Evolutionary conservation across 2,888 invertebrate genomes (phyloP), one percentile per base, ranked within the genome.

Genomic region (Spodoptera exigua): DNA sequence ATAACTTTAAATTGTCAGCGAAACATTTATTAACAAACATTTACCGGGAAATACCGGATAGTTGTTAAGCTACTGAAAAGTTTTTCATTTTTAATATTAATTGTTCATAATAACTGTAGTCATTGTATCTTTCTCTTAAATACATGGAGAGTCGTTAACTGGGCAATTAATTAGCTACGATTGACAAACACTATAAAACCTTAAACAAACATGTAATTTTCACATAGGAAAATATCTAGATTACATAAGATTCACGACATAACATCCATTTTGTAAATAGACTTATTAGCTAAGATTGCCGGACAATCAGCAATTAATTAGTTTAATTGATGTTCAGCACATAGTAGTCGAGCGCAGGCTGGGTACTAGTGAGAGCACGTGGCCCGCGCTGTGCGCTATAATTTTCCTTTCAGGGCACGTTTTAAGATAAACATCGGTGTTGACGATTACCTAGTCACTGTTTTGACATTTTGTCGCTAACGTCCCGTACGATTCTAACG

Each of bases 371-470:
- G 10, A 11, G 14, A 12, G 48, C 58, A 57, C 71, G 58, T 71
- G 55, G 56, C 49, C 9, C 12, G 36, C 13, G 35, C 67, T 14
- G 44, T 43, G 41, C 41, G 39, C 51, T 69, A 52, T 71, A 69
- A 70, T 70, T 70, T 69, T 51, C 55, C 53, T 69, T 56, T 43
- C 45, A 39, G 37, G 18, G 49, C 70, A 70, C 70, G 70, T 70
- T 74, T 46, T 49, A 17, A 62, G 74, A 69, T 70, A 70, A 69
- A 53, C 63, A 69, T 62, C 69, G 13, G 43, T 62, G 55, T 55
- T 52, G 73, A 60, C 37, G 18, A 41, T 49, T 55, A 49, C 40
- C 17, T 36, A 40, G 44, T 41, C 51, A 45, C 40, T 48, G 52
- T 48, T 48, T 36, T 36, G 35, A 21, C 12, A 12, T 14, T 17